Evolutionary conservation across 1,140 invertebrate genomes (phyloP).

Genomic region (Lordiphosa stackelbergi): DNA sequence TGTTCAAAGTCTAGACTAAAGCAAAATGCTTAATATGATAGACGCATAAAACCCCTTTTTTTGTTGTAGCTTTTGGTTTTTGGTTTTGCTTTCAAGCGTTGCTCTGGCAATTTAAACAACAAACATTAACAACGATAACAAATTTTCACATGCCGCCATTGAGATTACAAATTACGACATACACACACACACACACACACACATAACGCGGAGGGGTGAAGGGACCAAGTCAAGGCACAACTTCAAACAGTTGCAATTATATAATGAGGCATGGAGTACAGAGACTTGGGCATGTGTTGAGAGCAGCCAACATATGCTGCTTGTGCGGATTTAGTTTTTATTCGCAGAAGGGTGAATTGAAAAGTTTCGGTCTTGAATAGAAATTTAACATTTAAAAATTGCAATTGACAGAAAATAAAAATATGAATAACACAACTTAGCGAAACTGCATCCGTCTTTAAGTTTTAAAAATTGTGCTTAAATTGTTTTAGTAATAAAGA

Average conservation of each 20-base stretch:
- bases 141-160: constrained; percentile 53
- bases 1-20: constrained; percentile 57
- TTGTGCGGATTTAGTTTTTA: constrained; percentile 10
- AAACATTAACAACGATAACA: constrained; percentile 68
- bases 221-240: constrained; percentile 31
- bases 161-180: constrained; percentile 68
- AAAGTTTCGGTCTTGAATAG: background rate
- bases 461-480: too few species aligned
- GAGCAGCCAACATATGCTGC: constrained; percentile 4
- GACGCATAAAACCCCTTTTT: constrained; percentile 55
- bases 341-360: constrained; percentile 24
- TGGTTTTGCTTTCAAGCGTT: constrained; percentile 26
- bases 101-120: constrained; percentile 59
- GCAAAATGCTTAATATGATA: constrained; percentile 46
- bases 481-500: too few species aligned
- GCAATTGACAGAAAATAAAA: too few species aligned
- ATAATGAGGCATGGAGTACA: constrained; percentile 51
- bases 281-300: constrained; percentile 28
- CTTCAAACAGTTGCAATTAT: constrained; percentile 71
- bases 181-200: constrained; percentile 32
- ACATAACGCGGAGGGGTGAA: constrained; percentile 38
- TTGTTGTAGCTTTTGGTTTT: constrained; percentile 30
- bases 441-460: too few species aligned
- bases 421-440: too few species aligned
- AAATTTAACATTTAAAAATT: too few species aligned